phyloP scores from a whole-genome alignment of 1,140 invertebrate species.

The Heliothis virescens region DNA sequence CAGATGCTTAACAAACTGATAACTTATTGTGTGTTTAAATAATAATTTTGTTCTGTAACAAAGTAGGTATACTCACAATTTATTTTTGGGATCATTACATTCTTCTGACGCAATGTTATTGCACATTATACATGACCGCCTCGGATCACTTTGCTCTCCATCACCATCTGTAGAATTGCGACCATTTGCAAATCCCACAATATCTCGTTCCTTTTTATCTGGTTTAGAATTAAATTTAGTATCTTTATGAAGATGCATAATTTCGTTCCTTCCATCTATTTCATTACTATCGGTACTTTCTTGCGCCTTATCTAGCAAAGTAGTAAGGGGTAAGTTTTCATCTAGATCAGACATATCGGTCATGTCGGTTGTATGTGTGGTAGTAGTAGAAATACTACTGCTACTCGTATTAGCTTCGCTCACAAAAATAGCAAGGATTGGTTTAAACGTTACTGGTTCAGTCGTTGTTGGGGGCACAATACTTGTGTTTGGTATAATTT shows the following conservation, averaged over 20 bases:
- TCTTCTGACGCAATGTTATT: constrained; percentile 64
- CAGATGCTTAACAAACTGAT: too few species aligned
- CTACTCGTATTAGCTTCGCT: constrained; percentile 24
- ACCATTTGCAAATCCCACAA: constrained; percentile 9
- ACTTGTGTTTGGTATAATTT: constrained; percentile 2
- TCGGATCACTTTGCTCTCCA: constrained; percentile 40
- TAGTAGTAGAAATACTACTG: constrained; percentile 34
- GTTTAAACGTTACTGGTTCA: constrained; percentile 2
- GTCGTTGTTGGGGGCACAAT: not conserved
- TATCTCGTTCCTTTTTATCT: constrained; percentile 47
- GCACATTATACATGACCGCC: constrained; percentile 66
- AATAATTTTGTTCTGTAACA: not conserved
- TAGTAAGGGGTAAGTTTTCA: constrained; percentile 49
- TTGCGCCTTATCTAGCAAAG: constrained; percentile 42
- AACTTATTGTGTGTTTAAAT: too few species aligned
- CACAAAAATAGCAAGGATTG: constrained; percentile 29
- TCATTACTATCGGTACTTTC: constrained; percentile 18
- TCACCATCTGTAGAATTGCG: constrained; percentile 21
- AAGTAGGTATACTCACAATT: constrained; percentile 65
- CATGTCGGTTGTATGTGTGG: constrained; percentile 32
- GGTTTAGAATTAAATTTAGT: constrained; percentile 51
- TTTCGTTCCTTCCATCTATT: constrained; percentile 41
- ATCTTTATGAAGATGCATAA: constrained; percentile 55
- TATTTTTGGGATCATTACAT: constrained; percentile 66
- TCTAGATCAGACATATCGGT: not conserved